A percentile compares a stretch with the other conserved stretches of the same genome.
phyloP scores from a whole-genome alignment of 64 coral and sea anemone species.

The Anthopleura sola region DNA sequence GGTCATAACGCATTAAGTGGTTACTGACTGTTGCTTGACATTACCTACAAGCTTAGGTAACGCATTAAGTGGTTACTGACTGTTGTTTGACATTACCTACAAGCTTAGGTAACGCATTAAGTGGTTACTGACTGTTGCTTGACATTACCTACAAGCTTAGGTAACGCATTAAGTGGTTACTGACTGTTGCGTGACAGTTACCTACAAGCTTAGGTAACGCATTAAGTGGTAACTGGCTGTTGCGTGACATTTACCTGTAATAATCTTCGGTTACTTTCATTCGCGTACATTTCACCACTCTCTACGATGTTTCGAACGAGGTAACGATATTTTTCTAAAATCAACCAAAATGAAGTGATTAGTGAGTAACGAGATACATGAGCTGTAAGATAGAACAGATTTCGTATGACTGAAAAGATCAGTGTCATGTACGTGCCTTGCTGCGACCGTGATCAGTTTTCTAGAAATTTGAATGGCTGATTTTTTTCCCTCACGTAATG shows the following conservation, averaged over 20 bases:
- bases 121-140: neutral
- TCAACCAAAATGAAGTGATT: neutral
- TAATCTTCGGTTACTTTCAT: conserved; percentile 64
- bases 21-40: neutral
- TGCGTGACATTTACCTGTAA: conserved; percentile 57
- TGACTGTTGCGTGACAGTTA: conserved; percentile 4
- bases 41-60: too few species aligned
- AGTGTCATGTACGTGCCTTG: too few species aligned
- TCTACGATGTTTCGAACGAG: conserved; percentile 73
- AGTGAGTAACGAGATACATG: neutral
- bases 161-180: neutral
- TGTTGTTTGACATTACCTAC: neutral
- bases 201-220: too few species aligned
- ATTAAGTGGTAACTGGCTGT: neutral
- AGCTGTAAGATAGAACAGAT: too few species aligned
- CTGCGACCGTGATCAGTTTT: too few species aligned
- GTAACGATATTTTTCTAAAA: conserved; percentile 53
- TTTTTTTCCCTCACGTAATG: too few species aligned
- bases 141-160: too few species aligned
- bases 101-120: too few species aligned
- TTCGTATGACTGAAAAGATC: neutral
- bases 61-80: neutral
- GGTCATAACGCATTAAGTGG: too few species aligned
- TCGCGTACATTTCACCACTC: conserved; percentile 68
- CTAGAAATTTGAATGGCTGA: too few species aligned